Percentiles rank a stretch among this genome's conserved stretches.
phyloP scores from a whole-genome alignment of 2,113 vertebrate genomes.

The Bubo blakistoni region DNA sequence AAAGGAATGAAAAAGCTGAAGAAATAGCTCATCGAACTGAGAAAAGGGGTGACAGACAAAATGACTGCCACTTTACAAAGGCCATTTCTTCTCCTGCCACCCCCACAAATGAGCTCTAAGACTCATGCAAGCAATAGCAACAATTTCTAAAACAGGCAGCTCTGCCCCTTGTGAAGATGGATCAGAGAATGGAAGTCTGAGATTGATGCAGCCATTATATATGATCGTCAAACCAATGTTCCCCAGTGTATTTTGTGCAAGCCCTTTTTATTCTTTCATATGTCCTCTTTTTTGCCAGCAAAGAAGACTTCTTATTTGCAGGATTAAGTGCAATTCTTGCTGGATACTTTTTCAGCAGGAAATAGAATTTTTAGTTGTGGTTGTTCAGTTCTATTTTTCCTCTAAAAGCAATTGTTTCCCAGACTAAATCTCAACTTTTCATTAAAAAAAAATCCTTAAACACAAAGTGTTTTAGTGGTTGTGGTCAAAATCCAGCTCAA shows the following conservation, averaged over 20 bases:
- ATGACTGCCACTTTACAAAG: neutral
- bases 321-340: slow-evolving; percentile 30
- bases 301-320: slow-evolving; percentile 10
- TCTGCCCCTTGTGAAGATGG: neutral
- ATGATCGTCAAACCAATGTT: neutral
- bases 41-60: neutral
- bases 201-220: neutral
- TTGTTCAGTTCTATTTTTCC: slow-evolving; percentile 45
- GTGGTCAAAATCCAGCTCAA: slow-evolving; percentile 1
- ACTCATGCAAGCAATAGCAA: neutral
- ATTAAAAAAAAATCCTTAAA: neutral
- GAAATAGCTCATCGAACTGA: neutral
- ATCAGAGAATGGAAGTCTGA: neutral
- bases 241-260: neutral
- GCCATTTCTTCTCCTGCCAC: neutral
- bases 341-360: neutral
- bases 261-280: neutral
- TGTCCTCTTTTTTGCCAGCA: neutral
- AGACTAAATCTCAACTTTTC: slow-evolving; percentile 37
- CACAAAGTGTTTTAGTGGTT: neutral
- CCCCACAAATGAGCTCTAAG: neutral
- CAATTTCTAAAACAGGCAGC: neutral
- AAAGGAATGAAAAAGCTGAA: neutral
- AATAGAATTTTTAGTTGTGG: slow-evolving; percentile 42
- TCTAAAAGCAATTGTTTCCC: neutral